Conservation (phyloP, 2,113 vertebrate species). For the Heteronetta atricapilla region DNA sequence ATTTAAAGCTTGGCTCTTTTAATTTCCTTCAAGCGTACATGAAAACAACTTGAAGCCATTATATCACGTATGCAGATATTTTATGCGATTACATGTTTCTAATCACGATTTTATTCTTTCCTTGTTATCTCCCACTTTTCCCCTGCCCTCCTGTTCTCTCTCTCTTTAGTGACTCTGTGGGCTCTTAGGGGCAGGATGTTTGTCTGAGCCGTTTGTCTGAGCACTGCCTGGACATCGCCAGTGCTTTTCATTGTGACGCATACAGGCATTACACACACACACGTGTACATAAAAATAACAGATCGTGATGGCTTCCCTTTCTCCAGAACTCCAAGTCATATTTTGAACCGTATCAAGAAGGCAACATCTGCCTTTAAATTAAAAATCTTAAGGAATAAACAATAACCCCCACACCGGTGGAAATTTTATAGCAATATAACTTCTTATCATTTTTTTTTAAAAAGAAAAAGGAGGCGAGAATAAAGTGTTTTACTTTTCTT, state of each 20-base stretch:
- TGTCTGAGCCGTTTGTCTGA: neutral
- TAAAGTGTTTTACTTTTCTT: neutral
- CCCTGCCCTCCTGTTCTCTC: neutral
- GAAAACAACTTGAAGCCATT: neutral
- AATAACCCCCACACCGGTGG: neutral
- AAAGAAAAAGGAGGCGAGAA: neutral
- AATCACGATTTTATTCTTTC: neutral
- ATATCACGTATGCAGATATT: neutral
- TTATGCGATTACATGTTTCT: neutral
- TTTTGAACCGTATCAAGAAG: neutral
- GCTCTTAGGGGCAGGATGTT: neutral
- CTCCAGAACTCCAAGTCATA: neutral
- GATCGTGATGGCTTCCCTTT: neutral
- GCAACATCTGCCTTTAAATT: neutral
- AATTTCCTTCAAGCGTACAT: neutral
- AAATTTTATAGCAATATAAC: neutral
- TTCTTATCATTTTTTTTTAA: neutral
- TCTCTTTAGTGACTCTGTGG: neutral
- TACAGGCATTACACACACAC: accelerated
- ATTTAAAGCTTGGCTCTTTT: neutral
- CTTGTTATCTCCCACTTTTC: neutral
- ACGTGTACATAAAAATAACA: accelerated
- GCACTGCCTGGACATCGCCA: neutral
- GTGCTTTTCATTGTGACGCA: accelerated
- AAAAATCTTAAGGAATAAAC: neutral